A percentile compares a stretch with the other conserved stretches of the same genome.
phyloP scores from a whole-genome alignment of 2,888 invertebrate genomes.

The Tineola bisselliella region DNA sequence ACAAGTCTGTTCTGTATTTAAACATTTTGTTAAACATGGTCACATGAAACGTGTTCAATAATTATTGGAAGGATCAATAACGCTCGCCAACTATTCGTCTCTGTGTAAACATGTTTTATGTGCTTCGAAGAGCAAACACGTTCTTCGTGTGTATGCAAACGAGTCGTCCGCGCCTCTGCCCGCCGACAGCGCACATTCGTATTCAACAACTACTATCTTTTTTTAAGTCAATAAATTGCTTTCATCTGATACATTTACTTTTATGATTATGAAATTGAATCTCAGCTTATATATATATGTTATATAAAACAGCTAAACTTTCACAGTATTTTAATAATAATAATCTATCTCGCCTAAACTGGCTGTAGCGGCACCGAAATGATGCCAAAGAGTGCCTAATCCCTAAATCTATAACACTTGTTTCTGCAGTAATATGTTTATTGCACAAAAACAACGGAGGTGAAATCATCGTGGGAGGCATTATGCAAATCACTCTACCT shows the following conservation, averaged over 20 bases:
- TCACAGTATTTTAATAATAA: no score
- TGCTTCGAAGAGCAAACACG: conserved; percentile 22
- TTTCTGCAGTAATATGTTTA: not conserved
- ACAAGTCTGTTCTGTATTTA: conserved; percentile 39
- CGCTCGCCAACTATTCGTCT: conserved; percentile 59
- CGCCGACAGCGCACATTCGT: not conserved
- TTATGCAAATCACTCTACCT: conserved; percentile 64
- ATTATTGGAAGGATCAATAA: conserved; percentile 68
- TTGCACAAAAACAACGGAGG: conserved; percentile 9
- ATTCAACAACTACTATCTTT: not conserved
- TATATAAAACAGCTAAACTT: no score
- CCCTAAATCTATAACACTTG: conserved; percentile 1
- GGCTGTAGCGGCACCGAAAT: not conserved
- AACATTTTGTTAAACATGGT: conserved; percentile 50
- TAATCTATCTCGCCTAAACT: no score
- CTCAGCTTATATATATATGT: no score
- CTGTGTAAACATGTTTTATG: conserved; percentile 57
- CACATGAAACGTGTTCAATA: conserved; percentile 67
- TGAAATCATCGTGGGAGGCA: conserved; percentile 54
- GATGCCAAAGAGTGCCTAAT: not conserved
- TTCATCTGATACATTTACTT: not conserved
- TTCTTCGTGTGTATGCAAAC: conserved; percentile 10
- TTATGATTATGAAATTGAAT: not conserved
- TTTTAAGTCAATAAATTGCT: not conserved
- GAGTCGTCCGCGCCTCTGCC: conserved; percentile 23